phyloP scores from a whole-genome alignment of 2,797 vertebrate species.

The Halcyon badia region DNA sequence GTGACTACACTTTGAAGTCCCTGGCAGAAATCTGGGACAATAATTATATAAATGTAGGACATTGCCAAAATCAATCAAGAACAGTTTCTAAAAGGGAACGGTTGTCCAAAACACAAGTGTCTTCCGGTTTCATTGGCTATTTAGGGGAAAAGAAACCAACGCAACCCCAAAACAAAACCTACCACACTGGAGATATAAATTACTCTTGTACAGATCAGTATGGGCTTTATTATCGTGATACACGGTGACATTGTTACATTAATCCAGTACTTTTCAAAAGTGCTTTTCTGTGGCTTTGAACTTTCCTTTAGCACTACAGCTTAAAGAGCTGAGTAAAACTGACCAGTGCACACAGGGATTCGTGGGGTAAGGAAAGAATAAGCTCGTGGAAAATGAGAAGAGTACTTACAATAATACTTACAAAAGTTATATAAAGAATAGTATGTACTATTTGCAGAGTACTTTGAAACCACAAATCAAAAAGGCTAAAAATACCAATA shows the following conservation, averaged over 20 bases:
- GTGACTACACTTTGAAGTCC: background rate
- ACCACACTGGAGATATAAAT: background rate
- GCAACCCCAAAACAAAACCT: background rate
- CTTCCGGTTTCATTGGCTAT: background rate
- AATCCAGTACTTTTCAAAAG: background rate
- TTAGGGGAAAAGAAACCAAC: background rate
- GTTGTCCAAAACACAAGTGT: background rate
- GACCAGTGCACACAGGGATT: background rate
- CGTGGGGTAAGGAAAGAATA: background rate
- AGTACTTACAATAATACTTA: background rate
- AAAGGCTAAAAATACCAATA: background rate
- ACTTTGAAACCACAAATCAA: background rate
- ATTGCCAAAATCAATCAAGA: background rate
- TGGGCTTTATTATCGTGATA: background rate
- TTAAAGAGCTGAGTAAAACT: background rate
- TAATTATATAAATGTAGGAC: background rate
- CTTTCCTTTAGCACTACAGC: background rate
- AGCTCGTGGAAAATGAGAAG: background rate
- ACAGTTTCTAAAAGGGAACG: background rate
- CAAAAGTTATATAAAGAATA: background rate
- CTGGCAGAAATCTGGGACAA: background rate
- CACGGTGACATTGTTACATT: background rate
- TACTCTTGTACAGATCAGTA: background rate
- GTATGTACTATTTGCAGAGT: background rate
- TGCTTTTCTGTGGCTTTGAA: background rate